Evolutionary conservation across 2,888 invertebrate species (phyloP), one percentile per base, ranked within the genome.

Genomic region (Drosophila nr. fundita): DNA sequence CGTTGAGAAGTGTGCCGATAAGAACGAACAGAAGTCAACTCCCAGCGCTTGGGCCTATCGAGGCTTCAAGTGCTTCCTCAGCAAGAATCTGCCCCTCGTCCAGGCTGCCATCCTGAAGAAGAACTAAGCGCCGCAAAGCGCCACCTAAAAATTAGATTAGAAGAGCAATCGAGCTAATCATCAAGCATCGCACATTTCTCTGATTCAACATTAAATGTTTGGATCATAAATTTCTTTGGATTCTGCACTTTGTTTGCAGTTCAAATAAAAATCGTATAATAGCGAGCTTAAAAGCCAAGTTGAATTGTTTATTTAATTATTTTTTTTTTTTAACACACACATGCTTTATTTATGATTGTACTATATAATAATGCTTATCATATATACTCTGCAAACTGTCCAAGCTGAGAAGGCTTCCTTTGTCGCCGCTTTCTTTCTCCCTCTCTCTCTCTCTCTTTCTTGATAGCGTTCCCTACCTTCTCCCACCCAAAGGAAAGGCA

Each of bases 21-120:
- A 91, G 75, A 92, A 92, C 72, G 92, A 92, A 53, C 92, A 92
- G 62, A 91, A 92, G 73, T 86, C 91, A 4, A 89, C 90, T 64
- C 84, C 91, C 32, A 92, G 90, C 71, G 72, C 89, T 67, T 93
- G 93, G 93, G 93, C 90, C 29, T 93, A 89, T 77, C 92, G 93
- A 50, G 92, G 92, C 80, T 93, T 93, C 78, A 92, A 92, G 82
- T 93, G 93, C 68, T 93, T 93, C 89, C 89, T 92, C 48, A 83
- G 89, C 86, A 93, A 93, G 88, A 92, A 93, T 72, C 76, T 93
- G 78, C 89, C 92, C 15, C 79, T 93, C 58, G 93, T 93, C 52
- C 92, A 93, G 84, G 90, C 92, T 58, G 92, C 92, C 78, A 85
- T 93, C 66, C 87, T 76, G 57, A 91, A 92, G 71, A 88, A 91